phyloP scores from a whole-genome alignment of 2,113 vertebrate species.

The Centropristis striata region DNA sequence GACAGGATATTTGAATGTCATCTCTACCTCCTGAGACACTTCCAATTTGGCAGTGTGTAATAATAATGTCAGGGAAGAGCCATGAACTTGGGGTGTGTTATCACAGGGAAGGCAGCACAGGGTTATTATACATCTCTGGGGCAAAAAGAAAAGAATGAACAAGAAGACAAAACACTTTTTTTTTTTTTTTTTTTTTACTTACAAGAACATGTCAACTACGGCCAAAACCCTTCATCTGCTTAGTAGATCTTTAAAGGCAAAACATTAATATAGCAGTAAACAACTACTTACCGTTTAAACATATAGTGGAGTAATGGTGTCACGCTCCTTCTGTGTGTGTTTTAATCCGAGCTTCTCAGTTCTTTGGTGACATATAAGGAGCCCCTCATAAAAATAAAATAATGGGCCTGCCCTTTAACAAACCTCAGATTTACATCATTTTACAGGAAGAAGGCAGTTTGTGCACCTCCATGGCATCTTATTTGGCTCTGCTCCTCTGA shows the following conservation, averaged over 20 bases:
- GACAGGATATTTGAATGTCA: constrained; percentile 78
- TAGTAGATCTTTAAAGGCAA: neutral
- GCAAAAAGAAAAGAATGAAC: constrained; percentile 32
- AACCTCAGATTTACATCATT: constrained; percentile 34
- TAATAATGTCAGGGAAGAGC: constrained; percentile 72
- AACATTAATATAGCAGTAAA: too few species aligned
- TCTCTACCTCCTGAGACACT: constrained; percentile 68
- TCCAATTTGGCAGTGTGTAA: constrained; percentile 71
- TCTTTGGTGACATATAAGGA: too few species aligned
- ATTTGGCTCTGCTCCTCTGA: constrained; percentile 60
- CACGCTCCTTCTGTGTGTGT: too few species aligned
- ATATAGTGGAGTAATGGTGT: too few species aligned
- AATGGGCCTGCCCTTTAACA: neutral
- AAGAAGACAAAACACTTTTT: constrained; percentile 16
- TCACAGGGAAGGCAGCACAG: constrained; percentile 45
- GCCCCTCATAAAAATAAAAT: too few species aligned
- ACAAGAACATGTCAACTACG: constrained; percentile 1
- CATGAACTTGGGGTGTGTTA: constrained; percentile 58
- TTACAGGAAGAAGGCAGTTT: neutral
- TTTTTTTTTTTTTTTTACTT: neutral
- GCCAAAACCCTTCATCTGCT: neutral
- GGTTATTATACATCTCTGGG: constrained; percentile 51
- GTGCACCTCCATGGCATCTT: constrained; percentile 12
- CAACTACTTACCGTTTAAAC: too few species aligned
- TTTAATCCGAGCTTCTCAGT: too few species aligned